Evolutionary conservation across 2,888 invertebrate genomes (phyloP).

Genomic region (Pyrgus malvae): DNA sequence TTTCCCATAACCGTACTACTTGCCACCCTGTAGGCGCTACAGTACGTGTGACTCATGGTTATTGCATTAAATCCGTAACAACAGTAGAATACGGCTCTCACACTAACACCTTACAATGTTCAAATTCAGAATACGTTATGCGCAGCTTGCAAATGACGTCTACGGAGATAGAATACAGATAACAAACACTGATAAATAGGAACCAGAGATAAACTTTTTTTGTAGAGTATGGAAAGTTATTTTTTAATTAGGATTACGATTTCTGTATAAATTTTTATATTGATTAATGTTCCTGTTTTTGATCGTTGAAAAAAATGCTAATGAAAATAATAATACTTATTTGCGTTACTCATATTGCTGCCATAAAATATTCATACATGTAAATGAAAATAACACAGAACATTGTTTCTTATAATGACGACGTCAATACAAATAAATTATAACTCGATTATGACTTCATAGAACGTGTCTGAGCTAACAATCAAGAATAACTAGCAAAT

Average conservation of each 20-base stretch:
- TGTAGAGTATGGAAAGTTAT: background rate
- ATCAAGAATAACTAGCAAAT: slow-evolving; percentile 16
- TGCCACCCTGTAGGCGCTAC: slow-evolving; percentile 9
- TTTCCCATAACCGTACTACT: too few relatives aligned
- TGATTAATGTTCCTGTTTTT: too few relatives aligned
- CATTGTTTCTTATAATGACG: background rate
- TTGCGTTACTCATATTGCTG: too few relatives aligned
- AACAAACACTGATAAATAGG: background rate
- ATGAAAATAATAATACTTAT: too few relatives aligned
- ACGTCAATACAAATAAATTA: slow-evolving; percentile 8
- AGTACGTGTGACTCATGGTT: slow-evolving; percentile 14
- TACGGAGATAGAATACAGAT: slow-evolving; percentile 13
- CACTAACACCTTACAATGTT: slow-evolving; percentile 16
- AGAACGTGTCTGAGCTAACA: slow-evolving; percentile 21
- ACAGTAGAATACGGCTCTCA: slow-evolving; percentile 22
- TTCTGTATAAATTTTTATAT: too few relatives aligned
- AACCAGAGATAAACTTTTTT: background rate
- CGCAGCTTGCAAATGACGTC: slow-evolving; percentile 23
- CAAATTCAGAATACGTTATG: slow-evolving; percentile 21
- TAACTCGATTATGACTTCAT: slow-evolving; percentile 10
- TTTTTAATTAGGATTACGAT: too few relatives aligned
- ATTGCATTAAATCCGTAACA: slow-evolving; percentile 15
- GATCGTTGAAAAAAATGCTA: too few relatives aligned
- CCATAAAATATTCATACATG: too few relatives aligned
- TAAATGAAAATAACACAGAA: background rate